Evolutionary conservation across 2,888 invertebrate genomes (phyloP).

Genomic region (Dynastes hyllus): DNA sequence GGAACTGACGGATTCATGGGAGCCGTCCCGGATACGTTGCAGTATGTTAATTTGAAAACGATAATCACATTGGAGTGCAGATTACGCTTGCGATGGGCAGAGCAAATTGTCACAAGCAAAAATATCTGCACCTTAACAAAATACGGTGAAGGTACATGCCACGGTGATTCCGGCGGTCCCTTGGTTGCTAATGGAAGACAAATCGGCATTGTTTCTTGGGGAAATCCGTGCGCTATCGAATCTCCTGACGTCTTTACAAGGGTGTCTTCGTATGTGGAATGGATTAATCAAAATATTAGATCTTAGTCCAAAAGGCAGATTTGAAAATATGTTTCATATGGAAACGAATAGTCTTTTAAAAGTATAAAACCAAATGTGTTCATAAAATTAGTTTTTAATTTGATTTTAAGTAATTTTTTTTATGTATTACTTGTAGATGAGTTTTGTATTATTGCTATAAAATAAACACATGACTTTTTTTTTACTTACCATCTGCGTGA

Average conservation of each 20-base stretch:
- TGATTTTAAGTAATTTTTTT: too few relatives aligned
- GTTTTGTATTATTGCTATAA: not conserved
- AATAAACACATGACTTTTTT: not conserved
- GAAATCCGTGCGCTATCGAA: constrained; percentile 69
- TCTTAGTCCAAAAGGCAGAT: too few relatives aligned
- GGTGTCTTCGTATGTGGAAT: constrained; percentile 66
- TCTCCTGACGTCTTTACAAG: constrained; percentile 69
- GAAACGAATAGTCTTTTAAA: too few relatives aligned
- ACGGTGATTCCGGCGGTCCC: constrained; percentile 65
- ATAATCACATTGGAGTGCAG: not conserved
- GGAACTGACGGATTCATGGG: constrained; percentile 74
- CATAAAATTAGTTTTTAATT: too few relatives aligned
- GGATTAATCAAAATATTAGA: constrained; percentile 63
- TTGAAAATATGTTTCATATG: too few relatives aligned
- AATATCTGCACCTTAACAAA: constrained; percentile 76
- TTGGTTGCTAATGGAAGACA: constrained; percentile 48
- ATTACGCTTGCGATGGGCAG: not conserved
- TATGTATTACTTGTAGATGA: too few relatives aligned
- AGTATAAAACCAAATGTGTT: too few relatives aligned
- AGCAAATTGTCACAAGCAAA: constrained; percentile 70
- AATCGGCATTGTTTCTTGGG: constrained; percentile 67
- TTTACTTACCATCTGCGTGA: too few relatives aligned
- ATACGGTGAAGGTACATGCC: constrained; percentile 76
- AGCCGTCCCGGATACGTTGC: constrained; percentile 72
- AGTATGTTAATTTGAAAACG: constrained; percentile 71